Evolutionary conservation across 2,888 invertebrate species (phyloP).

Genomic region (Drosophila prostipennis): DNA sequence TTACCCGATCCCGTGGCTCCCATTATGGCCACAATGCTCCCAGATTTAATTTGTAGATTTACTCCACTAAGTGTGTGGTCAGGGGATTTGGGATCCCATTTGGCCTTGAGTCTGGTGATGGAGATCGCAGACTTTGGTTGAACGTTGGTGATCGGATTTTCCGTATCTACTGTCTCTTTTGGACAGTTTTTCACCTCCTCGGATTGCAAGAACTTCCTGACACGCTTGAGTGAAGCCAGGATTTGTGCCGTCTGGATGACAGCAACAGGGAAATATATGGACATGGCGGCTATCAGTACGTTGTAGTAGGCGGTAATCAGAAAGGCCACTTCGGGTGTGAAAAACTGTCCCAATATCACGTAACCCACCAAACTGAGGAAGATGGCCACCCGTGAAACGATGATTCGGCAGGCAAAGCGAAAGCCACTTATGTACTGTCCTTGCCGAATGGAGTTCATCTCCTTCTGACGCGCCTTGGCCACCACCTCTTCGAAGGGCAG

Average conservation of each 20-base stretch:
- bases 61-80: conserved; percentile 89
- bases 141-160: conserved; percentile 71
- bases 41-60: conserved; percentile 87
- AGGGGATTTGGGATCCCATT: conserved; percentile 87
- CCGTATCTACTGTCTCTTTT: conserved; percentile 61
- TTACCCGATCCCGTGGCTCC: conserved; percentile 90
- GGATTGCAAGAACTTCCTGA: conserved; percentile 87
- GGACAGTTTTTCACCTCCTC: conserved; percentile 85
- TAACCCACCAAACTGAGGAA: conserved; percentile 93
- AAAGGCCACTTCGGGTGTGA: conserved; percentile 93
- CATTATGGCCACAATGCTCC: conserved; percentile 88
- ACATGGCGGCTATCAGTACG: conserved; percentile 93
- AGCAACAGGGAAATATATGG: conserved; percentile 92
- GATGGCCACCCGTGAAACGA: conserved; percentile 94
- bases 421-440: conserved; percentile 88
- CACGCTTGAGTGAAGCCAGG: conserved; percentile 86
- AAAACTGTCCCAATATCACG: conserved; percentile 88
- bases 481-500: conserved; percentile 92
- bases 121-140: conserved; percentile 85
- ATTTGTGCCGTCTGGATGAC: conserved; percentile 88
- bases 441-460: conserved; percentile 87
- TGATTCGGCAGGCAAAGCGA: conserved; percentile 88
- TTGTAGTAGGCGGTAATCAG: conserved; percentile 95
- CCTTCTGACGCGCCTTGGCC: conserved; percentile 86
- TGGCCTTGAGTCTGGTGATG: conserved; percentile 88